Evolutionary conservation across 2,797 vertebrate genomes (phyloP).

Genomic region (Lepidocolaptes lacrymiger): DNA sequence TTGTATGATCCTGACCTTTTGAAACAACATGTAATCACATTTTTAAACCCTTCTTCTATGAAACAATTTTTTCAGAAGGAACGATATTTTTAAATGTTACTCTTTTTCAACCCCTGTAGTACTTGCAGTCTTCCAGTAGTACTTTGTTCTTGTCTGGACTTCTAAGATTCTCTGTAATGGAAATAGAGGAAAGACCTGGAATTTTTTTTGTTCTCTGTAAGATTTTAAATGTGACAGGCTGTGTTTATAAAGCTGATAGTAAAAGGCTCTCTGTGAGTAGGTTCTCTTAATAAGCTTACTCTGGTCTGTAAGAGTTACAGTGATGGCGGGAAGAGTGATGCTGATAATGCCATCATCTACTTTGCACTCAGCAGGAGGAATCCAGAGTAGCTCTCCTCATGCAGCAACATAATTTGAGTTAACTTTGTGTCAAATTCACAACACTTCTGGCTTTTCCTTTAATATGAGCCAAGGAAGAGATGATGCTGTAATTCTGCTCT

Average conservation of each 20-base stretch:
- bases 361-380: not conserved
- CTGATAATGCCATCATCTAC: not conserved
- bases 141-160: not conserved
- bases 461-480: not conserved
- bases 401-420: not conserved
- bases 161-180: not conserved
- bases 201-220: not conserved
- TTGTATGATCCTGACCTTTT: not conserved
- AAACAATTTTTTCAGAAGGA: not conserved
- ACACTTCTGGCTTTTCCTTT: not conserved
- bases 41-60: not conserved
- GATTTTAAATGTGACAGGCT: not conserved
- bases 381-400: not conserved
- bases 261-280: not conserved
- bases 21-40: not conserved
- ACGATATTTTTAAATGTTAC: not conserved
- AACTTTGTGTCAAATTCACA: not conserved
- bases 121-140: not conserved
- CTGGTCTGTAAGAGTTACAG: not conserved
- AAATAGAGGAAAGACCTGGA: not conserved
- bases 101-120: fast-evolving
- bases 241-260: not conserved
- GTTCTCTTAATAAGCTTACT: not conserved
- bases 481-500: not conserved
- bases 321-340: not conserved